Evolutionary conservation across 2,888 invertebrate genomes (phyloP).

Genomic region (Carterocephalus palaemon): DNA sequence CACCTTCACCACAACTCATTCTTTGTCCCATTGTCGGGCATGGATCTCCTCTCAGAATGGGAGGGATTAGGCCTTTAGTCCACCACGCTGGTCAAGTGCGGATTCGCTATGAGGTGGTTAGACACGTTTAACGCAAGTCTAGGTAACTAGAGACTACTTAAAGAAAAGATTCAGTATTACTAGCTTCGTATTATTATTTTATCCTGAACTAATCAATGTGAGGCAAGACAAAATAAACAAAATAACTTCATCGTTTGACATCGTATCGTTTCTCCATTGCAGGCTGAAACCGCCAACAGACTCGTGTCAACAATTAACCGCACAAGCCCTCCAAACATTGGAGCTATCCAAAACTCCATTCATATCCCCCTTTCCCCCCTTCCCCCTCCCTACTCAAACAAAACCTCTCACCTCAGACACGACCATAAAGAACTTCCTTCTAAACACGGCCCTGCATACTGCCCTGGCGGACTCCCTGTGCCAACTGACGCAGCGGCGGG

Average conservation of each 20-base stretch:
- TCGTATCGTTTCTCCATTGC: constrained; percentile 39
- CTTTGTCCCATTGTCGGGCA: too few relatives aligned
- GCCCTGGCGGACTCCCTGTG: constrained; percentile 53
- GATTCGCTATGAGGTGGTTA: too few relatives aligned
- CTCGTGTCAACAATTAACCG: constrained; percentile 2
- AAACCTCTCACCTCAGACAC: constrained; percentile 41
- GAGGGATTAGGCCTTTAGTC: too few relatives aligned
- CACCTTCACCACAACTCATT: too few relatives aligned
- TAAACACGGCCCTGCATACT: constrained; percentile 63
- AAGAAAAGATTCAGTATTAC: background rate
- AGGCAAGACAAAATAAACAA: too few relatives aligned
- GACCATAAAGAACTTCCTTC: constrained; percentile 57
- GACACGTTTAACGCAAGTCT: too few relatives aligned
- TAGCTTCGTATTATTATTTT: constrained; percentile 2
- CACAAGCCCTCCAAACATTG: constrained; percentile 36
- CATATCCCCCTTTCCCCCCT: constrained; percentile 34
- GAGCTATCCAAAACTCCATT: constrained; percentile 49
- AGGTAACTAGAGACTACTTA: too few relatives aligned
- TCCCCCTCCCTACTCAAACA: constrained; percentile 32
- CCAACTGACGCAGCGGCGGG: constrained; percentile 40
- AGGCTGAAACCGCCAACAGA: constrained; percentile 47
- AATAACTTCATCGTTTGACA: too few relatives aligned
- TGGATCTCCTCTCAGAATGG: too few relatives aligned
- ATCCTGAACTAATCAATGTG: too few relatives aligned
- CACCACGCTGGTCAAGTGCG: too few relatives aligned